Evolutionary conservation across 2,113 vertebrate genomes (phyloP).

Genomic region (Centropristis striata): DNA sequence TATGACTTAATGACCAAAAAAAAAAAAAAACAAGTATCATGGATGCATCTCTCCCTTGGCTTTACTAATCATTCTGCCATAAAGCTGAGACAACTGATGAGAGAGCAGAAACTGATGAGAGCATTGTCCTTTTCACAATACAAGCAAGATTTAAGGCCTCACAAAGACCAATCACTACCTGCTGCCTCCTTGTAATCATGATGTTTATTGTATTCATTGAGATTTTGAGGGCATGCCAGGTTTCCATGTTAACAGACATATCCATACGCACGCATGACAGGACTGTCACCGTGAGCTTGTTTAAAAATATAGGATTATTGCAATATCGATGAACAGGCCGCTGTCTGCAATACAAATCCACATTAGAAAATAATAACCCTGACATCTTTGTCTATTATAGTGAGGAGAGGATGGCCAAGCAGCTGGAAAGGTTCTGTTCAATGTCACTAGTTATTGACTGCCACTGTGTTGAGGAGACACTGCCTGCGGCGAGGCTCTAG

Average conservation of each 20-base stretch:
- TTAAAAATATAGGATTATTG: not conserved
- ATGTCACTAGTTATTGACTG: slow-evolving; percentile 47
- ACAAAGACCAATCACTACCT: not conserved
- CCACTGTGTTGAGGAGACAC: not conserved
- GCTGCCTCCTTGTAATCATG: slow-evolving; percentile 4
- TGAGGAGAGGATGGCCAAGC: slow-evolving; percentile 18
- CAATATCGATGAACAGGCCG: not conserved
- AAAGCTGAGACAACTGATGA: slow-evolving; percentile 12
- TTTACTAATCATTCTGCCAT: not conserved
- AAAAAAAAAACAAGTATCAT: not conserved
- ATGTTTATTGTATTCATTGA: slow-evolving; percentile 1
- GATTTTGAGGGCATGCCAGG: not conserved
- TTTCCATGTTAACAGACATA: not conserved
- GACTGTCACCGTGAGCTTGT: not conserved
- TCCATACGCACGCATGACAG: not conserved
- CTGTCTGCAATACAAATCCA: not conserved
- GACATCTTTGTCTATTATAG: slow-evolving; percentile 22
- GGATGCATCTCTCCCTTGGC: not conserved
- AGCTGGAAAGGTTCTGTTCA: slow-evolving; percentile 33
- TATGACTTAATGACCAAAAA: not conserved
- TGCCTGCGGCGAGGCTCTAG: not conserved
- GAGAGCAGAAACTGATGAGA: slow-evolving; percentile 40
- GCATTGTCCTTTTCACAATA: slow-evolving; percentile 48
- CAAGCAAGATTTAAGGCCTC: slow-evolving; percentile 23
- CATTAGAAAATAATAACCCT: not conserved